phyloP scores from a whole-genome alignment of 2,888 invertebrate species.

The Hirtodrosophila trivittata region DNA sequence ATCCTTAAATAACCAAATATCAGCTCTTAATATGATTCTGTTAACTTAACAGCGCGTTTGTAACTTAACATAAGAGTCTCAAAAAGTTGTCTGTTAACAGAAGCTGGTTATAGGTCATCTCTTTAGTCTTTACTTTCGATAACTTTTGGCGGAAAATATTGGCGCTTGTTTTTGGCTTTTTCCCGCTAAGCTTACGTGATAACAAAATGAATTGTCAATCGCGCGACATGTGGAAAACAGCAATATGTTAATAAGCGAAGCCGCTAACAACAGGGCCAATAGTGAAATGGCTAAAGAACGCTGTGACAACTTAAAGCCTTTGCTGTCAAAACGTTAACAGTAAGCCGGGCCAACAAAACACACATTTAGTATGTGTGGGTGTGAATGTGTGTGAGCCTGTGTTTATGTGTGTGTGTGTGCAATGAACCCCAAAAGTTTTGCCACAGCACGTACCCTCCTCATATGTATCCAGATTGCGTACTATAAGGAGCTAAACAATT shows the following conservation, averaged over 20 bases:
- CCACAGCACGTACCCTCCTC: conserved; percentile 61
- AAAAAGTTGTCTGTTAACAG: no score
- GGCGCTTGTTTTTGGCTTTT: conserved; percentile 41
- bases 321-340: conserved; percentile 68
- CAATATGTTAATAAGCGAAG: conserved; percentile 66
- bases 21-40: neutral
- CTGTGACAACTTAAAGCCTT: conserved; percentile 74
- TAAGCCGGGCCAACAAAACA: conserved; percentile 30
- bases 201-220: conserved; percentile 73
- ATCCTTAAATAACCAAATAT: no score
- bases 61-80: no score
- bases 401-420: conserved; percentile 37
- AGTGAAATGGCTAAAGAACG: conserved; percentile 63
- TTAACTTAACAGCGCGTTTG: no score
- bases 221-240: conserved; percentile 60
- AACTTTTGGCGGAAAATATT: conserved; percentile 21
- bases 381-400: conserved; percentile 2
- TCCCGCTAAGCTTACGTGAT: conserved; percentile 54
- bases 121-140: conserved; percentile 14
- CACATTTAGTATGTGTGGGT: neutral
- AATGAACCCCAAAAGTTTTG: conserved; percentile 64
- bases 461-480: conserved; percentile 30
- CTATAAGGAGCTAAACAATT: conserved; percentile 62
- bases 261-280: conserved; percentile 29
- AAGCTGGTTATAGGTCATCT: conserved; percentile 18